Base-by-base conservation (phyloP, 1,140 invertebrate genomes). In the Cheumatopsyche charites region DNA sequence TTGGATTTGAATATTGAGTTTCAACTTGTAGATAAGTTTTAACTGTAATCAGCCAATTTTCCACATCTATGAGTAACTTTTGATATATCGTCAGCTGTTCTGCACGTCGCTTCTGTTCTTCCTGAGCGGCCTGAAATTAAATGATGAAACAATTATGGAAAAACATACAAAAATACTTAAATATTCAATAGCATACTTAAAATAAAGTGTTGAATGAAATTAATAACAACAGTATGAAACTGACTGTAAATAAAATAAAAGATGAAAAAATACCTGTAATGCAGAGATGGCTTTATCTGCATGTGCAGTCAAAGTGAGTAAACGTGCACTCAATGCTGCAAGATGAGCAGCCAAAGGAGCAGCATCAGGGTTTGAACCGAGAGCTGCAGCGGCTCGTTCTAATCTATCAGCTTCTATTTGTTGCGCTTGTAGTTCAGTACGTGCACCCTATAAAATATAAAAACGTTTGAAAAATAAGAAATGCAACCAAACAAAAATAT, bases 71-170 rank as follows among this genome's bases (percentile, higher is more conserved):
- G 42, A 91, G 82, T 76, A 90, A 83, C 61, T 80, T 77, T 79
- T 87, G 87, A 74, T 91, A 91, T 43, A 83, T 75, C 19, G 83
- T 77, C 9, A 90, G 79, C 78, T 91, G 86, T 72, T 86, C 77
- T 26, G 86, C 79, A n/a, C 86, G 84, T 75, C 84, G 85, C 71
- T 85, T 82, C 74, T 87, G 86, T 0, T 79, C 79, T 63, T 81
- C 82, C 73, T 85, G 84, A 36, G 88, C 87, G 70, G 81, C 81
- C 82, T 87, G 78, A 42, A 79, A 78, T 23, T 58, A 58, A 58
- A 58, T 12, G 9, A 36, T 36, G 9, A 36, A 4, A 9, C 29
- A 36, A 4, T 36, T 36, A n/a, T n/a, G n/a, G 7, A 47, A 3
- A 12, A 4, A 13, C 4, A 49, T 15, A 15, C 45, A 49, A 15